Base-by-base conservation (phyloP, 2,797 vertebrate species). In the Anguilla megastoma region DNA sequence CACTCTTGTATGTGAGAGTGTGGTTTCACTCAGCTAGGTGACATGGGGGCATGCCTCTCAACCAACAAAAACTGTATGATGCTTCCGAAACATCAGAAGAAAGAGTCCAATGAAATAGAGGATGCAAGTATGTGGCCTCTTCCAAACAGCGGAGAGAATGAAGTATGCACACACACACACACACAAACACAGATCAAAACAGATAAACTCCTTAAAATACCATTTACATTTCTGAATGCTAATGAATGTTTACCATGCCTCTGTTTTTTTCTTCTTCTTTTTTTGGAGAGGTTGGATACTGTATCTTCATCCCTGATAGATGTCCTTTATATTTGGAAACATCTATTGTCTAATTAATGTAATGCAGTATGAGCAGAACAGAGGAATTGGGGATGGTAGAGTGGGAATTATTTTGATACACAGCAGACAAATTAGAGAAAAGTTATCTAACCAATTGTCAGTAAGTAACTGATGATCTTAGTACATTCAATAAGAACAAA, bases 331-430 rank as follows among this genome's bases (percentile, higher is more conserved):
- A 86, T 5, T 60, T 27, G 86, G 76, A 90, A 86, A 90, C 84
- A 90, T 89, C 76, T 90, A 89, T 88, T 85, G 89, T 86, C 89
- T 86, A 90, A 90, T 89, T 90, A 89, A 84, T 50, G 87, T 89
- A 88, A 87, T 89, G 63, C 82, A 87, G 87, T 82, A 33, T 85
- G 24, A 60, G 69, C 54, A 58, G 36, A 60, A 86, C 63, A 74
- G 27, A 36, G 41, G 58, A 54, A 71, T 18, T 16, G 52, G 58
- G 84, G 60, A 45, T 10, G 66, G 14, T 48, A 82, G 84, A 45
- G 76, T 16, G 66, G 21, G 84, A 45, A 69, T 87, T 88, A 90
- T 88, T 86, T 90, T 41, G 83, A 88, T 88, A 89, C 80, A 71
- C 88, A 87, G 52, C 74, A 90, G 89, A 80, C 83, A 88, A 90